Conservation (phyloP, 2,888 invertebrate species). For the Drosophila paranaensis region DNA sequence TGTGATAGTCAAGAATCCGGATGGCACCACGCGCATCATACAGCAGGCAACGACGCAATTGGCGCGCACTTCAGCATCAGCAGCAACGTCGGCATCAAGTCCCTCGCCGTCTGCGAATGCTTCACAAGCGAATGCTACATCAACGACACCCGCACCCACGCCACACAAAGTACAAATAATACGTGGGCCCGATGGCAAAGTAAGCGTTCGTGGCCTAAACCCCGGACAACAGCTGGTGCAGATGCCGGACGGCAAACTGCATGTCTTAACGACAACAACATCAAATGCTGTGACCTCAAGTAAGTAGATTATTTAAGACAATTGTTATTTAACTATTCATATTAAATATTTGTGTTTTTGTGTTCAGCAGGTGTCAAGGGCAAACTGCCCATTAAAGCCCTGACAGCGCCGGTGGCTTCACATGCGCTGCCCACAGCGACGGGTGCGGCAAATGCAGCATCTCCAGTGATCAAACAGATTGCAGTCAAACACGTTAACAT, state of each 20-base stretch:
- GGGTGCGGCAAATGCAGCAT: conserved; percentile 20
- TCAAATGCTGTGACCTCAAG: conserved; percentile 60
- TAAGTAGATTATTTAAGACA: conserved; percentile 30
- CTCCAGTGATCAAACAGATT: conserved; percentile 79
- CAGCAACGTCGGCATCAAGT: conserved; percentile 87
- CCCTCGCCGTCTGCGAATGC: conserved; percentile 79
- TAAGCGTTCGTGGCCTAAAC: conserved; percentile 95
- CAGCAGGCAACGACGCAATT: conserved; percentile 87
- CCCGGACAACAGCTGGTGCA: conserved; percentile 97
- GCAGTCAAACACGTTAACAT: conserved; percentile 80
- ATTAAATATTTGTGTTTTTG: not conserved
- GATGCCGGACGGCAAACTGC: conserved; percentile 96
- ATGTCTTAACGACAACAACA: conserved; percentile 87
- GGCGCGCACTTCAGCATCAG: conserved; percentile 85
- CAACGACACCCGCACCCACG: conserved; percentile 87
- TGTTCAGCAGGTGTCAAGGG: conserved; percentile 46
- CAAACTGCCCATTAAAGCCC: conserved; percentile 64
- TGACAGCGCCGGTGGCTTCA: conserved; percentile 44
- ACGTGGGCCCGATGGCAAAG: conserved; percentile 94
- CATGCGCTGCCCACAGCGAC: conserved; percentile 37
- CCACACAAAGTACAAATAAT: conserved; percentile 95
- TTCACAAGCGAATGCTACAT: conserved; percentile 25
- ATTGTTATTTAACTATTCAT: not conserved
- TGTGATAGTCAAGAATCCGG: conserved; percentile 85
- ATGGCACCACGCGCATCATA: conserved; percentile 88